phyloP scores from a whole-genome alignment of 2,113 vertebrate species.

The Solea solea region DNA sequence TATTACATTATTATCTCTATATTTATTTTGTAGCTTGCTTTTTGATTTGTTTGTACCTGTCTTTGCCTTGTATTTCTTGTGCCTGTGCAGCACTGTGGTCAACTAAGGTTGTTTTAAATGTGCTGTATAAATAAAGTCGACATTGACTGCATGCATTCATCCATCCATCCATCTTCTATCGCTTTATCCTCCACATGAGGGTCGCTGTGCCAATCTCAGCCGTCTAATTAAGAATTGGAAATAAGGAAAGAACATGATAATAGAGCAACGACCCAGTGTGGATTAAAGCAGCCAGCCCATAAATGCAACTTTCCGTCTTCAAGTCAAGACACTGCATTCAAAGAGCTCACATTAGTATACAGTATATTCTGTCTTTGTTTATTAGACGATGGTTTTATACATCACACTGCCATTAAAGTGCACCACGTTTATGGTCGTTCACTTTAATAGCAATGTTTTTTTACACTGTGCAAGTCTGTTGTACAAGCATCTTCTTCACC shows the following conservation, averaged over 20 bases:
- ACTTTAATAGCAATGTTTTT: constrained; percentile 7
- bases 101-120: no score
- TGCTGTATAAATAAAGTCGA: no score
- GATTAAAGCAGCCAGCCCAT: constrained; percentile 14
- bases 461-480: no score
- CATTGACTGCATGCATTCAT: no score
- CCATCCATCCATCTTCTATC: no score
- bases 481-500: neutral
- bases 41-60: no score
- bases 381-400: constrained; percentile 11
- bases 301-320: constrained; percentile 14
- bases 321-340: constrained; percentile 9
- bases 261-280: constrained; percentile 6
- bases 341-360: constrained; percentile 11
- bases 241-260: constrained; percentile 3
- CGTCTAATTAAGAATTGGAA: constrained; percentile 4
- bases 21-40: no score
- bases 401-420: neutral
- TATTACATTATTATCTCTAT: no score
- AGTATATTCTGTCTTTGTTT: constrained; percentile 3
- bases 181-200: no score
- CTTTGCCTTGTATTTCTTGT: no score
- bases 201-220: no score
- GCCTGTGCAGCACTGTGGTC: no score
- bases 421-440: constrained; percentile 6